Evolutionary conservation across 2,888 invertebrate species (phyloP), one percentile per base, ranked within the genome.

Genomic region (Leucophenga maculata): DNA sequence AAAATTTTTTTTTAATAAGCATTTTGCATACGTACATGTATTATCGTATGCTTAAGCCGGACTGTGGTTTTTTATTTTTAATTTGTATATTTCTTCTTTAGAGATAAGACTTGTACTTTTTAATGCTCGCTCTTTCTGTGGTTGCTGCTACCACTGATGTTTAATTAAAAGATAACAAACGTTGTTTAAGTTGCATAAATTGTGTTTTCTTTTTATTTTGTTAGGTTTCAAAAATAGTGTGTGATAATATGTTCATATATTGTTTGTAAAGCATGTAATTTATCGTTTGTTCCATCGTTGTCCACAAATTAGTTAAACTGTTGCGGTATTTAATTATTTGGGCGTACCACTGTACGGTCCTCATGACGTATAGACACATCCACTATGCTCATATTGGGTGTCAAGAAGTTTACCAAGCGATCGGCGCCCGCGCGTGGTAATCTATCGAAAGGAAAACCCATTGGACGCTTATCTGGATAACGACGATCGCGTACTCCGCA

Each of bases 361-460:
- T 88, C 88, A 87, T 92, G 93, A 18, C 88, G 87, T 67, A 94
- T 90, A 59, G 75, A 85, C 65, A 92, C 90, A 73, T 92, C 90
- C 32, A 89, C 86, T 1, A 91, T 87, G 6, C 90, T 89, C 94
- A 95, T 95, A 86, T 95, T 95, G 65, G 92, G 91, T 0, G 92
- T 93, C 31, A 94, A 85, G 90, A 95, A 95, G 84, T 93, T 91
- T 0, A 85, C 72, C 26, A 94, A 87, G 0, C 89, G 90, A 78
- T 89, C 88, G 65, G 91, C 92, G 4, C 90, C 90, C 22, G 85
- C 71, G 22, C 91, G 89, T 0, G 91, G 90, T 65, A 90, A 89
- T 0, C 95, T 91, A 89, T 95, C 95, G 89, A 95, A 95, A 11
- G 95, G 95, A 89, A 90, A 96, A 54, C 95, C 95, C 95, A 95